A percentile compares a stretch with the other conserved stretches of the same genome.
phyloP scores from a whole-genome alignment of 2,888 invertebrate species.

The Reticulitermes lucifugus region DNA sequence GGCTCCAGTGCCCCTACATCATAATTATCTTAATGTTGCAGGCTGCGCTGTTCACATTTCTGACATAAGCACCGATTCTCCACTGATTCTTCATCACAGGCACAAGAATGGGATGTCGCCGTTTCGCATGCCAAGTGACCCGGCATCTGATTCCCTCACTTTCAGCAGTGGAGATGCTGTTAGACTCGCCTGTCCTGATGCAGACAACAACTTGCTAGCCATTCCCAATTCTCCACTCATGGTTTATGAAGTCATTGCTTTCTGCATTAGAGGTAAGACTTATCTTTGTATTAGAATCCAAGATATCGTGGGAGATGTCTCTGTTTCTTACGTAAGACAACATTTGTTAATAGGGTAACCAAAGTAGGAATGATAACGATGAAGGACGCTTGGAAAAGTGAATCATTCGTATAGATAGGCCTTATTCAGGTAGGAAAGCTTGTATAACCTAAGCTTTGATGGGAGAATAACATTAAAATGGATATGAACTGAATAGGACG shows the following conservation, averaged over 20 bases:
- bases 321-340: no score
- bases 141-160: not conserved
- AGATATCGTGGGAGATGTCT: no score
- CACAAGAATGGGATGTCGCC: not conserved
- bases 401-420: no score
- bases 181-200: constrained; percentile 42
- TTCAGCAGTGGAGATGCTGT: constrained; percentile 28
- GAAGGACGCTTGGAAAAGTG: no score
- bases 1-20: no score
- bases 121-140: not conserved
- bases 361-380: no score
- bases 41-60: not conserved
- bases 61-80: not conserved
- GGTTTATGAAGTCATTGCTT: not conserved
- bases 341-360: no score
- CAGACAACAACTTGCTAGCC: constrained; percentile 25
- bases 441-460: no score
- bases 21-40: not conserved
- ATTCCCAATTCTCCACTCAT: not conserved
- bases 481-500: no score
- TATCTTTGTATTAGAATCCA: not conserved
- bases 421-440: no score
- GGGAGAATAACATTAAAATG: no score
- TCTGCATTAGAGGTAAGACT: not conserved
- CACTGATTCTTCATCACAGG: not conserved